Base-by-base conservation (phyloP, 2,888 invertebrate species). In the Seira ritae region DNA sequence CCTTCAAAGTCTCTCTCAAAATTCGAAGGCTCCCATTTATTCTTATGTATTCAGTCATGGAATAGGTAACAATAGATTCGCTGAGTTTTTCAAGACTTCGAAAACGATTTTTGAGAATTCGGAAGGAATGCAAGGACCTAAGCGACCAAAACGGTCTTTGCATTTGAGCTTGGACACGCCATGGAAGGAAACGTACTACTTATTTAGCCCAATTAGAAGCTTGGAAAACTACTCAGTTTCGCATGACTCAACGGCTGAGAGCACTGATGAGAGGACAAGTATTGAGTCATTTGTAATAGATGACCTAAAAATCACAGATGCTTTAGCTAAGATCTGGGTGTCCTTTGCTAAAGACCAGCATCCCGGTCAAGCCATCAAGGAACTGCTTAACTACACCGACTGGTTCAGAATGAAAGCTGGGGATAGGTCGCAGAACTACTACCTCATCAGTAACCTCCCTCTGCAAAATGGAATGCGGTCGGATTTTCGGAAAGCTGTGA, bases 341-440 rank as follows among this genome's bases (percentile, higher is more conserved):
- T 86, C 87, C 17, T 88, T 89, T 83, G 87, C 88, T 2, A 84
- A 87, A 23, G 86, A 88, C 66, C 84, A 77, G 68, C 86, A 85
- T 10, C 87, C 87, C 0, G 87, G 87, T 31, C 86, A 86, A 72
- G 85, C 84, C 0, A 80, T 87, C 15, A 55, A 72, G 0, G 84
- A 86, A 55, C 46, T 84, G 67, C 55, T 74, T 1, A 85, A 84
- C 37, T 84, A 70, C 55, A 77, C 80, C 0, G 82, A 81, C n/a
- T 88, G 88, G 88, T 46, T 55, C 0, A 76, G 71, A 46, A 83
- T 62, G 67, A 81, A 79, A 42, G 73, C 55, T 22, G 79, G 75
- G 6, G 72, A 86, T 1, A 84, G 50, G 42, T 82, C 82, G 1
- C 20, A 86, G 0, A 86, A 85, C 22, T 88, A 86, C 55, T 88